Percentiles rank a stretch among this genome's conserved stretches.
phyloP scores from a whole-genome alignment of 2,797 vertebrate species.

The Sternarchorhynchus goeldii region DNA sequence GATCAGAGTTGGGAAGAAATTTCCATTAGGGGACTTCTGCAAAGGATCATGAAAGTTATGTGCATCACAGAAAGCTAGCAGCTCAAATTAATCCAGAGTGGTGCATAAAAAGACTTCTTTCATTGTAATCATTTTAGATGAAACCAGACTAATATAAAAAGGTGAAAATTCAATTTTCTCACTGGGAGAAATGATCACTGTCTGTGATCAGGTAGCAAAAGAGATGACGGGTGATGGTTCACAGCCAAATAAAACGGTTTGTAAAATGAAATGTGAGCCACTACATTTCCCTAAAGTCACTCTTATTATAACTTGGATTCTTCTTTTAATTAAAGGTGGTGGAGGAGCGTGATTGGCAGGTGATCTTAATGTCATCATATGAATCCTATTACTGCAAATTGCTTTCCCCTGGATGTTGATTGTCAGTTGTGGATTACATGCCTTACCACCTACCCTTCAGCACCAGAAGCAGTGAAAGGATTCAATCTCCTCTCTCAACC shows the following conservation, averaged over 20 bases:
- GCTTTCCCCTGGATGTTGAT: slow-evolving; percentile 42
- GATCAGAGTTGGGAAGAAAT: slow-evolving; percentile 50
- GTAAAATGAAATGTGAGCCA: slow-evolving; percentile 65
- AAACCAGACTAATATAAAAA: slow-evolving; percentile 52
- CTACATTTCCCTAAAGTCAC: slow-evolving; percentile 54
- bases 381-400: slow-evolving; percentile 55
- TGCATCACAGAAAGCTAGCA: slow-evolving; percentile 41
- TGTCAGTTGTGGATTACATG: slow-evolving; percentile 47
- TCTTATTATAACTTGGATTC: slow-evolving; percentile 56
- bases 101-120: slow-evolving; percentile 52
- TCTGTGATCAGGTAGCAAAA: slow-evolving; percentile 62
- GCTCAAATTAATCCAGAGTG: slow-evolving; percentile 50
- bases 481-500: slow-evolving; percentile 16
- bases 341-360: slow-evolving; percentile 58
- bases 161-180: slow-evolving; percentile 64
- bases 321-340: slow-evolving; percentile 70
- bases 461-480: slow-evolving; percentile 29
- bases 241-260: slow-evolving; percentile 58
- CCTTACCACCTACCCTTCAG: slow-evolving; percentile 21
- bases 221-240: slow-evolving; percentile 60
- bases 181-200: slow-evolving; percentile 60
- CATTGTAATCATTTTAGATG: slow-evolving; percentile 57
- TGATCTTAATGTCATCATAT: slow-evolving; percentile 57
- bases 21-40: slow-evolving; percentile 55
- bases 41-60: slow-evolving; percentile 50